Evolutionary conservation across 2,888 invertebrate species (phyloP).

Genomic region (Amphipoea oculea): DNA sequence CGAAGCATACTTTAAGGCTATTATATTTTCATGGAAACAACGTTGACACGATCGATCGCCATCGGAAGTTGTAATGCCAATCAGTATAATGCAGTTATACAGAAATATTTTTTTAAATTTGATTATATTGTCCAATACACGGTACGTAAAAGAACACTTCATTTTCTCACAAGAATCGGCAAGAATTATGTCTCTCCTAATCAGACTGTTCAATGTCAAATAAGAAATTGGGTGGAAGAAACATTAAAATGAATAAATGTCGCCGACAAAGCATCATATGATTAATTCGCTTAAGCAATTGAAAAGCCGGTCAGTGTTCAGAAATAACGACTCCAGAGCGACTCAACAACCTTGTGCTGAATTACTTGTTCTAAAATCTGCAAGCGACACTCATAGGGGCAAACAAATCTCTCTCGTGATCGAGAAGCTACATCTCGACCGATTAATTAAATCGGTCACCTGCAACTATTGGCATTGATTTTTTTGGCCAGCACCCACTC

Average conservation of each 20-base stretch:
- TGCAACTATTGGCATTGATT: constrained; percentile 65
- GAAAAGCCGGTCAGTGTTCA: constrained; percentile 70
- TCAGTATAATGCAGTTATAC: constrained; percentile 35
- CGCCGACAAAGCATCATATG: constrained; percentile 64
- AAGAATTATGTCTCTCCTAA: constrained; percentile 21
- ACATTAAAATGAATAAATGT: constrained; percentile 54
- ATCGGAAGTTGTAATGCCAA: constrained; percentile 53
- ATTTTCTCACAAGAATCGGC: constrained; percentile 11
- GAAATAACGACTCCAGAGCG: constrained; percentile 74
- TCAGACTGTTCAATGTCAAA: constrained; percentile 45
- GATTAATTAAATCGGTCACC: constrained; percentile 52
- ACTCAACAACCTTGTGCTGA: constrained; percentile 77
- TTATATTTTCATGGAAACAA: constrained; percentile 61
- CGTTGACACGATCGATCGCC: constrained; percentile 65
- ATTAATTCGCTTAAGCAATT: constrained; percentile 71
- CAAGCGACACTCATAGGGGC: constrained; percentile 47
- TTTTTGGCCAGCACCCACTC: constrained; percentile 61
- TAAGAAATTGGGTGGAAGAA: constrained; percentile 50
- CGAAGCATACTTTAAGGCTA: constrained; percentile 35
- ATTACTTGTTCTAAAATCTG: constrained; percentile 72
- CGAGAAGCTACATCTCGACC: constrained; percentile 44
- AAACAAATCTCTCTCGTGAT: constrained; percentile 36
- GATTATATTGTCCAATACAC: neutral
- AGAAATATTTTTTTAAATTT: constrained; percentile 8
- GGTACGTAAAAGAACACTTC: neutral